Percentiles rank a stretch among this genome's conserved stretches.
These are phyloP conservation scores for Vanessa cardui DNA, from an alignment of 2,888 invertebrate genomes.

Conservation along the genomic window DNA sequence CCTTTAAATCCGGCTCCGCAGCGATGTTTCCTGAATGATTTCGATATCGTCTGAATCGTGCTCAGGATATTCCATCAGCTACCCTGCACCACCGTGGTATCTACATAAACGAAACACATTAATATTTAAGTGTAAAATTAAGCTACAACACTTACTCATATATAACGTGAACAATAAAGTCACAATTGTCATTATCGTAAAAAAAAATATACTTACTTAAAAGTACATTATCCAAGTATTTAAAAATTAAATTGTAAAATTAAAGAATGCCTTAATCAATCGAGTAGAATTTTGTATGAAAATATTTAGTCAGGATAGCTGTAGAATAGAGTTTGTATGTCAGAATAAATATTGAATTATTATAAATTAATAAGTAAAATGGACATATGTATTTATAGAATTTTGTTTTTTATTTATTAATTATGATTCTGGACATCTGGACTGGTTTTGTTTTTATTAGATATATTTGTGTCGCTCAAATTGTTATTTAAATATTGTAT, in stretches of 20 bases:
- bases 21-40: too few relatives aligned
- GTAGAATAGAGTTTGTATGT: slow-evolving; percentile 21
- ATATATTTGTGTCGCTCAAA: not conserved
- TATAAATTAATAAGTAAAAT: not conserved
- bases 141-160: too few relatives aligned
- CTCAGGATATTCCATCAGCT: too few relatives aligned
- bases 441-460: not conserved
- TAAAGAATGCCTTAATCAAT: slow-evolving; percentile 19
- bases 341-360: not conserved
- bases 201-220: too few relatives aligned
- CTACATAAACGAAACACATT: too few relatives aligned
- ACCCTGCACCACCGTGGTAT: too few relatives aligned
- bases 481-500: not conserved
- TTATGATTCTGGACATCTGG: not conserved
- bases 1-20: too few relatives aligned
- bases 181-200: too few relatives aligned
- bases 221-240: slow-evolving; percentile 1
- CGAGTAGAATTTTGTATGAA: slow-evolving; percentile 17
- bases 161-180: too few relatives aligned
- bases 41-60: too few relatives aligned
- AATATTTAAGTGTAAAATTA: too few relatives aligned
- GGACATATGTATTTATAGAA: not conserved
- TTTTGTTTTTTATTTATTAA: not conserved
- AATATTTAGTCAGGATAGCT: slow-evolving; percentile 3
- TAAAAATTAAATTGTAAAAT: not conserved